phyloP scores from a whole-genome alignment of 1,140 invertebrate genomes.

The Drosophila ficusphila region DNA sequence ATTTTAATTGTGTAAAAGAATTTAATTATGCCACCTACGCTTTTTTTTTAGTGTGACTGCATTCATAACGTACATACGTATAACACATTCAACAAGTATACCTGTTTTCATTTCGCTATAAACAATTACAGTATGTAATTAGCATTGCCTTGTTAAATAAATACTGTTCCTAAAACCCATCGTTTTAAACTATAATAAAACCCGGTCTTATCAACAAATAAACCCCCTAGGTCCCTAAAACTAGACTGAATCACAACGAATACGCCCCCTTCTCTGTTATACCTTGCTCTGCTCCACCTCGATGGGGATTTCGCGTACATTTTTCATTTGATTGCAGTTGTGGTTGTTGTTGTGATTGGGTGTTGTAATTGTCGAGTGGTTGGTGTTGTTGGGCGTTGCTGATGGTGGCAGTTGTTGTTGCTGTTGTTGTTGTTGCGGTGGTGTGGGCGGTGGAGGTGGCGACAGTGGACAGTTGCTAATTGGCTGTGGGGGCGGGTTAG shows the following conservation, averaged over 20 bases:
- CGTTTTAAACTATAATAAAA: not conserved
- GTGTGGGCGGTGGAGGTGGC: constrained; percentile 45
- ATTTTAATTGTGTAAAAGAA: no score
- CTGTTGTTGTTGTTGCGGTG: constrained; percentile 17
- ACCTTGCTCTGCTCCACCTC: constrained; percentile 83
- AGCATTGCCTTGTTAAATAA: no score
- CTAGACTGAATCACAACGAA: not conserved
- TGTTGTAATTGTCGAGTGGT: constrained; percentile 42
- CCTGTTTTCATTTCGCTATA: no score
- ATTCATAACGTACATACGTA: no score
- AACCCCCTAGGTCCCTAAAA: not conserved
- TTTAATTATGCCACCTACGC: no score
- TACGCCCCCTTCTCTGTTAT: constrained; percentile 28
- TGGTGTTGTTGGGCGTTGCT: constrained; percentile 30
- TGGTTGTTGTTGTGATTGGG: constrained; percentile 43
- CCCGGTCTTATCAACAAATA: not conserved
- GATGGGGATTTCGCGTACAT: constrained; percentile 83
- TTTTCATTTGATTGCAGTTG: constrained; percentile 57
- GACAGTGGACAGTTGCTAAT: constrained; percentile 54
- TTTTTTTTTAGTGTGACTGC: no score
- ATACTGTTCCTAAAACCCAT: no score
- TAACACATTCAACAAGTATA: no score
- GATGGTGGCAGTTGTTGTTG: constrained; percentile 25
- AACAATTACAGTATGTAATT: no score
- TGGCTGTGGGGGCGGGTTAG: constrained; percentile 75